A percentile compares a stretch with the other conserved stretches of the same genome.
Evolutionary conservation across 2,113 vertebrate genomes (phyloP).

Genomic region (Synchiropus splendidus): DNA sequence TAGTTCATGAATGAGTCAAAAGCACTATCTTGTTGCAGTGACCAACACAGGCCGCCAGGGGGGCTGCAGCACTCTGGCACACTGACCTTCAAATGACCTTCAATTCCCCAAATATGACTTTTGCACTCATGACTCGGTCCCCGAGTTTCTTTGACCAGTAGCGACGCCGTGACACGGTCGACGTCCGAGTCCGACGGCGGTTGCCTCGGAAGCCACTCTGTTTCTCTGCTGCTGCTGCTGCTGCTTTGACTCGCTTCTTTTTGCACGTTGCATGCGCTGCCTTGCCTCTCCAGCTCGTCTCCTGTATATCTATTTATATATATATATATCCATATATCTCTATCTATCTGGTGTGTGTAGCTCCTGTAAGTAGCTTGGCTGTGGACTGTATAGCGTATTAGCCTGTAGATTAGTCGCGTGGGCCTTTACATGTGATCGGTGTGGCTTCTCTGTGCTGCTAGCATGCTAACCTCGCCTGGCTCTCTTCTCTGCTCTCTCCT

Average conservation of each 20-base stretch:
- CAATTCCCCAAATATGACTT: too few relatives aligned
- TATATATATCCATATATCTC: conserved; percentile 13
- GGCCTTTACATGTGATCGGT: conserved; percentile 61
- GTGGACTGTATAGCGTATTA: conserved; percentile 49
- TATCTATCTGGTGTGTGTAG: conserved; percentile 29
- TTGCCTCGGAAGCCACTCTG: conserved; percentile 11
- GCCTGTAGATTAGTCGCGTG: conserved; percentile 62
- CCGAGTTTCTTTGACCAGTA: conserved; percentile 3
- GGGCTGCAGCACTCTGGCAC: too few relatives aligned
- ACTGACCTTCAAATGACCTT: too few relatives aligned
- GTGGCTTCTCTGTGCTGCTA: conserved; percentile 51
- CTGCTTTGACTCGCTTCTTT: conserved; percentile 54
- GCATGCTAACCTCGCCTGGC: conserved; percentile 65
- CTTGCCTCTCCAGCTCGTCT: conserved; percentile 49
- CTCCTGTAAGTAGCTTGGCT: conserved; percentile 60
- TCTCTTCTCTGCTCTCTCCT: conserved; percentile 47
- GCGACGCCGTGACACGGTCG: conserved; percentile 39
- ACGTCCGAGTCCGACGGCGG: conserved; percentile 11
- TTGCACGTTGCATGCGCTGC: conserved; percentile 62
- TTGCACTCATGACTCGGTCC: too few relatives aligned
- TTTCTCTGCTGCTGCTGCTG: conserved; percentile 38
- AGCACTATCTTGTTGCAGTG: too few relatives aligned
- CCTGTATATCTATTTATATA: conserved; percentile 45
- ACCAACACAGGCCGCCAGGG: too few relatives aligned
- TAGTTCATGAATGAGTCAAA: too few relatives aligned